Base-by-base conservation (phyloP, 2,888 invertebrate genomes). In the Raillietiella orientalis region DNA sequence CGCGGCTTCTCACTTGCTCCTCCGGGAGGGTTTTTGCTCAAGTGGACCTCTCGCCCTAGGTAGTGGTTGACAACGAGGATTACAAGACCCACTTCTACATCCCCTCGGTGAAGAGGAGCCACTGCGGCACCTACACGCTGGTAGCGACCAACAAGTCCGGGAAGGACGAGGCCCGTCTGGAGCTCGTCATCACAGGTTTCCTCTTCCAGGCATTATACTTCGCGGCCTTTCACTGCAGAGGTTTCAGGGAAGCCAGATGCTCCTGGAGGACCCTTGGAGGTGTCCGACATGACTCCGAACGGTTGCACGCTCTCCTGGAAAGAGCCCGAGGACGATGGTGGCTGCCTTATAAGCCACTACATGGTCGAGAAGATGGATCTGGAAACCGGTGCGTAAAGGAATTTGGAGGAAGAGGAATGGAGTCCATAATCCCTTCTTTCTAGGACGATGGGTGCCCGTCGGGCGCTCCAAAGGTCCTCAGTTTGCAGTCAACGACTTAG, bases 361-460 rank as follows among this genome's bases (percentile, higher is more conserved):
- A 53, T 79, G 27, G 72, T 90, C 9, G 87, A 87, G 51, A 79
- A 77, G 45, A 66, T 59, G 46, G 82, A 82, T 47, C 62, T 74
- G 0, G 77, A 77, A 41, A 71, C 71, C 19, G 79, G 79, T 2
- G 56, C 70, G n/a, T n/a, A n/a, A n/a, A n/a, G n/a, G n/a, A n/a
- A n/a, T n/a, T n/a, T n/a, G n/a, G n/a, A n/a, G n/a, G n/a, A n/a
- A n/a, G n/a, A n/a, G n/a, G n/a, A n/a, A n/a, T n/a, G n/a, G n/a
- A n/a, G n/a, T n/a, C n/a, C n/a, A n/a, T n/a, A n/a, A n/a, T n/a
- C n/a, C n/a, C n/a, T n/a, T n/a, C n/a, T n/a, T n/a, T n/a, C n/a
- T n/a, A n/a, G n/a, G n/a, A n/a, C n/a, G n/a, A 34, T 87, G 84
- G 87, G 43, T 79, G 38, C 75, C 77, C 3, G 71, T 72, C 20